A percentile compares a stretch with the other conserved stretches of the same genome.
phyloP scores from a whole-genome alignment of 2,888 invertebrate genomes.

The Seira ritae region DNA sequence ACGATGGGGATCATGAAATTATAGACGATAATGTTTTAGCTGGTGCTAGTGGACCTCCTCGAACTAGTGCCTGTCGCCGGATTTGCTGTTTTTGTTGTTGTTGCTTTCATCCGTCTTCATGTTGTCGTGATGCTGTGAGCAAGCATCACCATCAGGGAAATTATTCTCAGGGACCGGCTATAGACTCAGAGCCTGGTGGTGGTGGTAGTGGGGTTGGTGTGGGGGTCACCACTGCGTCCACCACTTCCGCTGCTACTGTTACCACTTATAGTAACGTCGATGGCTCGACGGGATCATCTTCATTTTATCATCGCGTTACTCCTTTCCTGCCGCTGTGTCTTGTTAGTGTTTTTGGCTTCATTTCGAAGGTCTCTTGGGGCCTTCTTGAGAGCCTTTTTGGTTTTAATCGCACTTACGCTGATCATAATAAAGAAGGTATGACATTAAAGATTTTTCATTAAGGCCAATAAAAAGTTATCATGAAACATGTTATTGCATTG shows the following conservation, averaged over 20 bases:
- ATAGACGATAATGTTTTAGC: conserved; percentile 34
- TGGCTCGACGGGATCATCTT: conserved; percentile 58
- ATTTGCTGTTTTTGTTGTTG: conserved; percentile 59
- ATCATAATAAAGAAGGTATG: conserved; percentile 71
- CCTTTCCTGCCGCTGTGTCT: conserved; percentile 68
- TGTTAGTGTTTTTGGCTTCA: conserved; percentile 70
- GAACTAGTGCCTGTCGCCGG: conserved; percentile 26
- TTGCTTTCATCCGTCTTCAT: conserved; percentile 35
- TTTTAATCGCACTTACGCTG: conserved; percentile 68
- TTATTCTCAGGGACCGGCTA: conserved; percentile 53
- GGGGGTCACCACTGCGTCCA: not conserved
- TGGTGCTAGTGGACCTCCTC: conserved; percentile 2
- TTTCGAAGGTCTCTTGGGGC: conserved; percentile 73
- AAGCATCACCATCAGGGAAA: conserved; percentile 52
- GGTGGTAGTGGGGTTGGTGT: not conserved
- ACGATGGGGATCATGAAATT: conserved; percentile 56
- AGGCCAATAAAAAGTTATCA: too few relatives aligned
- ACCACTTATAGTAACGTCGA: not conserved
- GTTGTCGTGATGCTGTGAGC: conserved; percentile 25
- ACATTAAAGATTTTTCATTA: not conserved
- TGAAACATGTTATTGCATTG: conserved; percentile 30
- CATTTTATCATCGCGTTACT: conserved; percentile 60
- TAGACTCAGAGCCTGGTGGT: conserved; percentile 41
- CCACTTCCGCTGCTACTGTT: not conserved
- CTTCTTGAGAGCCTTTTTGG: conserved; percentile 71